Percentiles rank a stretch among this genome's conserved stretches.
Conservation (phyloP, 2,888 invertebrate species). For the Cheilosia vulpina region DNA sequence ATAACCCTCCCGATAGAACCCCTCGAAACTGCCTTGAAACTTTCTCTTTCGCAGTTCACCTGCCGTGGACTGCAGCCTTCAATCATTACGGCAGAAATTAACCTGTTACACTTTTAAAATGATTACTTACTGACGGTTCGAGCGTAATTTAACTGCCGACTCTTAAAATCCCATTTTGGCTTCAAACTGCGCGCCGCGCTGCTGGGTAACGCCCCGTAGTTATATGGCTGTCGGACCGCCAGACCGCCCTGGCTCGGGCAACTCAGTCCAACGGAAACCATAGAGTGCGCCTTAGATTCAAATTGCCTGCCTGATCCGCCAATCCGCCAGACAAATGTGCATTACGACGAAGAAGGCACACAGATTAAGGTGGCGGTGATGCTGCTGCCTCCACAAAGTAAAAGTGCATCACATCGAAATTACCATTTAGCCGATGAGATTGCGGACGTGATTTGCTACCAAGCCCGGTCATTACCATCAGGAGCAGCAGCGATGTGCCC, state of each 20-base stretch:
- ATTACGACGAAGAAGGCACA: slow-evolving; percentile 22
- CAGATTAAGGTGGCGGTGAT: slow-evolving; percentile 1
- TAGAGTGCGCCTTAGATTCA: slow-evolving; percentile 22
- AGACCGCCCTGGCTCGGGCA: background rate
- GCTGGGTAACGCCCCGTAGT: slow-evolving; percentile 63
- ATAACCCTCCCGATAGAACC: no score
- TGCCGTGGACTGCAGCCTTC: slow-evolving; percentile 34
- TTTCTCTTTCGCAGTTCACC: slow-evolving; percentile 62
- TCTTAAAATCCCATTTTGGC: slow-evolving; percentile 69
- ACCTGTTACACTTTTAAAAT: slow-evolving; percentile 69
- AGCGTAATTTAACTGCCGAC: slow-evolving; percentile 48
- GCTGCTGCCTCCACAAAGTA: slow-evolving; percentile 45
- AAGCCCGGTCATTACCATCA: slow-evolving; percentile 40
- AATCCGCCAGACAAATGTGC: slow-evolving; percentile 25
- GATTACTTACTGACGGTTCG: slow-evolving; percentile 40
- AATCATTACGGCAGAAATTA: slow-evolving; percentile 58
- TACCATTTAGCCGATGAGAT: slow-evolving; percentile 73
- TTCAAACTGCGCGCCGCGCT: slow-evolving; percentile 53
- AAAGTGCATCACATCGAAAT: slow-evolving; percentile 71
- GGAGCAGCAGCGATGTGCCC: background rate
- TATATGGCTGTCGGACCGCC: slow-evolving; percentile 3
- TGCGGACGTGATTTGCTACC: slow-evolving; percentile 75
- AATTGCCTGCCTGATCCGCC: slow-evolving; percentile 9
- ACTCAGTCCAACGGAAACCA: slow-evolving; percentile 46
- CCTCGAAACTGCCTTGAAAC: slow-evolving; percentile 16